phyloP scores from a whole-genome alignment of 2,888 invertebrate species.

The Matsumyia berberina region DNA sequence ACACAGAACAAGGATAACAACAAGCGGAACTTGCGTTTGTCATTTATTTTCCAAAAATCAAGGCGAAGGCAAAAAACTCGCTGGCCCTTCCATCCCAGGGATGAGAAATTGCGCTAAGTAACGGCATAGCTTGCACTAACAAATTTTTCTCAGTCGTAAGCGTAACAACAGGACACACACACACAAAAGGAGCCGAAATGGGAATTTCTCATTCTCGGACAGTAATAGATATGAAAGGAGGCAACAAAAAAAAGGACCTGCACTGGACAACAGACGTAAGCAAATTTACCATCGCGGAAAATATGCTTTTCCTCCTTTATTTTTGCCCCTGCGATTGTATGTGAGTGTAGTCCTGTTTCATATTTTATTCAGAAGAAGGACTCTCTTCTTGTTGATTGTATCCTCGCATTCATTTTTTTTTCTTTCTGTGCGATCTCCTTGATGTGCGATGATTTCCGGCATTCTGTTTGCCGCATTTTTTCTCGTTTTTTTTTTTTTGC shows the following conservation, averaged over 20 bases:
- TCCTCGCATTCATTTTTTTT: background rate
- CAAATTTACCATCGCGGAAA: slow-evolving; percentile 63
- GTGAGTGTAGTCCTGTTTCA: slow-evolving; percentile 37
- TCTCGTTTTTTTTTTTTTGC: slow-evolving; percentile 37
- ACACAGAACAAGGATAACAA: slow-evolving; percentile 22
- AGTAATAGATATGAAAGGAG: slow-evolving; percentile 31
- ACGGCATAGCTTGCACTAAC: slow-evolving; percentile 34
- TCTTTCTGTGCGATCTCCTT: background rate
- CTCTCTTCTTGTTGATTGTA: slow-evolving; percentile 21
- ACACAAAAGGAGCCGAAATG: slow-evolving; percentile 17
- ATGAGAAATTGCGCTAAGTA: slow-evolving; percentile 57
- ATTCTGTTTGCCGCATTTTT: slow-evolving; percentile 32
- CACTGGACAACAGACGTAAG: slow-evolving; percentile 44
- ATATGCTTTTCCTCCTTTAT: slow-evolving; percentile 49
- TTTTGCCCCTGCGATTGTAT: slow-evolving; percentile 40
- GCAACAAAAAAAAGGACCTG: background rate
- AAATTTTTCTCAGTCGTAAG: slow-evolving; percentile 7
- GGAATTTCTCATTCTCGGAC: slow-evolving; percentile 50
- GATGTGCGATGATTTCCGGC: slow-evolving; percentile 62
- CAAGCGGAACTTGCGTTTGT: slow-evolving; percentile 26
- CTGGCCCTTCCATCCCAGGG: background rate
- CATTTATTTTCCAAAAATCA: slow-evolving; percentile 35
- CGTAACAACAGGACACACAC: slow-evolving; percentile 7
- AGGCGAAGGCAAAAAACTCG: background rate
- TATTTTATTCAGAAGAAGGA: slow-evolving; percentile 63